Evolutionary conservation across 64 coral and sea anemone genomes (phyloP), one percentile per base, ranked within the genome.

Genomic region (Cladopsammia gracilis): DNA sequence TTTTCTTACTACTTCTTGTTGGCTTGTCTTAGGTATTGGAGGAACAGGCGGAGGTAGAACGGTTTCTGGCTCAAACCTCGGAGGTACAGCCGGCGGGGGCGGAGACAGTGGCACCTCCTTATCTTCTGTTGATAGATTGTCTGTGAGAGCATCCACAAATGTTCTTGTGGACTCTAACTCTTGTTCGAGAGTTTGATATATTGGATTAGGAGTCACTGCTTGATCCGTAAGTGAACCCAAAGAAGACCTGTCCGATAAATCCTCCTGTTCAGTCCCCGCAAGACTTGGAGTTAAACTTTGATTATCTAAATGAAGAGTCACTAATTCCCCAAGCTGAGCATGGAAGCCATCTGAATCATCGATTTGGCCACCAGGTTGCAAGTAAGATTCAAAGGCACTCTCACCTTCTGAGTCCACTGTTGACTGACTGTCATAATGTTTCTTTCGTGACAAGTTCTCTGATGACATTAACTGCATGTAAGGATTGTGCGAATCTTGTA

Each of bases 381-480:
- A 45, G 25, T 87, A 80, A 57, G 82, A 62, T 87, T 70, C 87
- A 25, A 75, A 51, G 56, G 52, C 51, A 76, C 64, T 95, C 54
- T 94, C 96, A 10, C 62, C 77, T 20, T 78, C 73, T 12, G 95
- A 97, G 62, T 94, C 69, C 46, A 94, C 25, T 18, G 96, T 94
- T 43, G 92, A 77, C 73, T 91, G 89, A 61, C 96, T 98, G 15
- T 87, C 88, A 70, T 86, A 71, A 10, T 76, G 75, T 58, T 74
- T 94, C 47, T 62, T 89, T 52, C 20, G 78, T 48, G 78, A 89
- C 24, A 70, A 51, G 7, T 73, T 81, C 25, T 83, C 87, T 61
- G 72, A 65, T 49, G 86, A 67, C 34, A 88, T 16, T 72, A 98
- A 74, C 67, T 94, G 96, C 92, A 94, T 91, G 64, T 98, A 98